phyloP scores from a whole-genome alignment of 1,140 invertebrate species.

The Akabosia matsudoensis region DNA sequence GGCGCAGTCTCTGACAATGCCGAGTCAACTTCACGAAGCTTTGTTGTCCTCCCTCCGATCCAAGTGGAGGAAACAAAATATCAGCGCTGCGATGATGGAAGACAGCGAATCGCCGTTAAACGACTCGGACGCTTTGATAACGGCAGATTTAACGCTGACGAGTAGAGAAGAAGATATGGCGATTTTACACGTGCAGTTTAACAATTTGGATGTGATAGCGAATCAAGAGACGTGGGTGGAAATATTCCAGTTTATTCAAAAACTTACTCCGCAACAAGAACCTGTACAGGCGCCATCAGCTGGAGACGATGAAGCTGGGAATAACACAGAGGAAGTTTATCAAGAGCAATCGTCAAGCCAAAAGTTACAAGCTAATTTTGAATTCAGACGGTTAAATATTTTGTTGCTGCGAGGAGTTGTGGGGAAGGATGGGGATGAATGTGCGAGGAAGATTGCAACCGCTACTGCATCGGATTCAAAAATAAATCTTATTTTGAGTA shows the following conservation, averaged over 20 bases:
- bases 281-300: background rate
- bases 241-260: constrained; percentile 77
- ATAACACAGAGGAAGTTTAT: background rate
- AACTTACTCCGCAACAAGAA: constrained; percentile 61
- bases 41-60: constrained; percentile 48
- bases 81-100: background rate
- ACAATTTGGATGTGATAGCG: constrained; percentile 90
- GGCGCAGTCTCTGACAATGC: constrained; percentile 30
- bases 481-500: constrained; percentile 80
- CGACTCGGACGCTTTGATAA: constrained; percentile 79
- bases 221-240: constrained; percentile 95
- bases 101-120: constrained; percentile 50
- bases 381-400: constrained; percentile 87
- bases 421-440: constrained; percentile 62
- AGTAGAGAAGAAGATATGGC: constrained; percentile 52
- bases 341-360: background rate
- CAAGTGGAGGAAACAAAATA: constrained; percentile 30
- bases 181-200: constrained; percentile 84
- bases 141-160: constrained; percentile 71
- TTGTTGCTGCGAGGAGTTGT: constrained; percentile 74
- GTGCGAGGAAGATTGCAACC: constrained; percentile 86
- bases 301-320: too few species aligned
- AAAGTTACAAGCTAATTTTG: constrained; percentile 71
- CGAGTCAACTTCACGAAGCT: constrained; percentile 40
- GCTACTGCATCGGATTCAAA: constrained; percentile 85